Conservation (phyloP, 2,888 invertebrate genomes). For the Pseudococcus longispinus region DNA sequence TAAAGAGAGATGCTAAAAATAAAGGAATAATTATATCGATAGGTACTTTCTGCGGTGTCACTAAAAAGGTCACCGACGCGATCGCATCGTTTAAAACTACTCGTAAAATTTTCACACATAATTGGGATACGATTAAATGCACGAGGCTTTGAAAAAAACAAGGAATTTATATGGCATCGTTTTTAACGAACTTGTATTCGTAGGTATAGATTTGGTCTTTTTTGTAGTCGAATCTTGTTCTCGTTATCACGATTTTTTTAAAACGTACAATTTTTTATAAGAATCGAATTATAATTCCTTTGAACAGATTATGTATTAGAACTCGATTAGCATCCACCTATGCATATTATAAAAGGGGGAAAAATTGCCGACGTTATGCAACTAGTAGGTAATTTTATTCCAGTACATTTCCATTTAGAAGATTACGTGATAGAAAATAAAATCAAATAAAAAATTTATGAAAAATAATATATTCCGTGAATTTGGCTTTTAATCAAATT, state of each 20-base stretch:
- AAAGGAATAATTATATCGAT: slow-evolving; percentile 26
- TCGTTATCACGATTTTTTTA: background rate
- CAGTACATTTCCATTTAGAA: background rate
- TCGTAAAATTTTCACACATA: slow-evolving; percentile 17
- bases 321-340: background rate
- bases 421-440: background rate
- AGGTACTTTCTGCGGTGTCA: slow-evolving; percentile 14
- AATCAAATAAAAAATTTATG: background rate
- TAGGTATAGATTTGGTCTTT: background rate
- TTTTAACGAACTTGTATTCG: background rate
- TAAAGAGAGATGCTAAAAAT: background rate
- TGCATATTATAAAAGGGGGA: background rate
- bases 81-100: background rate
- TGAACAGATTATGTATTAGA: background rate
- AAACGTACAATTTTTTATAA: background rate
- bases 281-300: background rate
- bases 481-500: slow-evolving; percentile 28
- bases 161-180: background rate
- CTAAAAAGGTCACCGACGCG: background rate
- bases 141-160: background rate
- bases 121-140: slow-evolving; percentile 1
- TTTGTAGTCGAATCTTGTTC: background rate
- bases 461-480: slow-evolving; percentile 21
- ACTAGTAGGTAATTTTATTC: background rate
- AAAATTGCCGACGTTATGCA: background rate